A percentile compares a stretch with the other conserved stretches of the same genome.
Conservation (phyloP, 1,140 invertebrate genomes). For the Euura lappo region DNA sequence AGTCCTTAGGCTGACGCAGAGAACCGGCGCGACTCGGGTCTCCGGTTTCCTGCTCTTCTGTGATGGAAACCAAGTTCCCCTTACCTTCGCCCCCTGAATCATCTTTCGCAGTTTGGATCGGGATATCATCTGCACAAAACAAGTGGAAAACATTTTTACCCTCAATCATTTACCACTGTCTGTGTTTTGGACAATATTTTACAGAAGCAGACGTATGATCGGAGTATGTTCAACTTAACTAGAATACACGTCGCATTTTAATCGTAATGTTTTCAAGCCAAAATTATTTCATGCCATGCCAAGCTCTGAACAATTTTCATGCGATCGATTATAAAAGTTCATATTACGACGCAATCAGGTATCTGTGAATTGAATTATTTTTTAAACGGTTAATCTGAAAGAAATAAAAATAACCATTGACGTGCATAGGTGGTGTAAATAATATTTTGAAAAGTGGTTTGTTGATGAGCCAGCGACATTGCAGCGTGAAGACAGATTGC, state of each 20-base stretch:
- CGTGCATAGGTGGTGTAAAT: slow-evolving; percentile 24
- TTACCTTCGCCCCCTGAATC: slow-evolving; percentile 45
- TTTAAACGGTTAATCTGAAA: background rate
- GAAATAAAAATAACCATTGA: background rate
- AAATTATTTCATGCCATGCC: too few relatives aligned
- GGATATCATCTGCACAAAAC: slow-evolving; percentile 53
- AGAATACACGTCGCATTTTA: too few relatives aligned
- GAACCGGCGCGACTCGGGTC: slow-evolving; percentile 45
- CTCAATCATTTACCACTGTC: too few relatives aligned
- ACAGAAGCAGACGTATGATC: too few relatives aligned
- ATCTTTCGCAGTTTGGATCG: slow-evolving; percentile 53
- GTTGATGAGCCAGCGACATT: background rate
- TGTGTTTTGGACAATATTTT: too few relatives aligned
- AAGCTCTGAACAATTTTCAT: too few relatives aligned
- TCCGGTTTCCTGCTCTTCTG: slow-evolving; percentile 45
- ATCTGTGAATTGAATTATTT: background rate
- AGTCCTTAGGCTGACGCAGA: slow-evolving; percentile 47
- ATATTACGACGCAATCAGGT: too few relatives aligned
- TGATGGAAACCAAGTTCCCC: slow-evolving; percentile 51
- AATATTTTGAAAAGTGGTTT: slow-evolving; percentile 22
- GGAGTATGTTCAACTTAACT: too few relatives aligned
- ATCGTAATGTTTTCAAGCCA: too few relatives aligned
- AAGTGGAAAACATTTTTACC: slow-evolving; percentile 10
- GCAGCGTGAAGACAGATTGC: background rate
- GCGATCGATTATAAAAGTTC: too few relatives aligned